Conservation (phyloP, 1,140 invertebrate species). For the Pachypeltis micranthus region DNA sequence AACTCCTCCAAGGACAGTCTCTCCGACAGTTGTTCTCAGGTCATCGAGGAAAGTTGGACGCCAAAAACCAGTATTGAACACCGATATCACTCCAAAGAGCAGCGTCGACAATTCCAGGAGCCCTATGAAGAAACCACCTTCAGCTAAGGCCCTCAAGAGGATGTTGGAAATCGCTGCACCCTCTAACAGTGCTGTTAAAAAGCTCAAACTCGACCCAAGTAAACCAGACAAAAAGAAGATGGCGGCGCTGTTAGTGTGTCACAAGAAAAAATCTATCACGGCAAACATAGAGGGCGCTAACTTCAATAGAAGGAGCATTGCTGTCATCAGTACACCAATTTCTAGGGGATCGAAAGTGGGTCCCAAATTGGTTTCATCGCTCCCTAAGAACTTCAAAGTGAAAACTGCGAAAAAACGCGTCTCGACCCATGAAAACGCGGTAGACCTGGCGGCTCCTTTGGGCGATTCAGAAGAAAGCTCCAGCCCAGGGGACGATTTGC, state of each 20-base stretch:
- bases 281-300: background rate
- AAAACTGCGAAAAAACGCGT: background rate
- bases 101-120: background rate
- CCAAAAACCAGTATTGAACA: background rate
- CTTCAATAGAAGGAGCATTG: background rate
- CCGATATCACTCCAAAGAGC: background rate
- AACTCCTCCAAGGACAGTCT: background rate
- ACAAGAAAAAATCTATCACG: constrained; percentile 11
- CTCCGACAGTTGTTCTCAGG: background rate
- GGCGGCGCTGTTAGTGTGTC: constrained; percentile 10
- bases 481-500: constrained; percentile 5
- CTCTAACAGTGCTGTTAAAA: background rate
- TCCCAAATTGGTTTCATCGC: too few relatives aligned
- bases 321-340: background rate
- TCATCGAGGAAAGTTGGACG: background rate
- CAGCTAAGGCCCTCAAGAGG: background rate
- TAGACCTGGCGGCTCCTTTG: background rate
- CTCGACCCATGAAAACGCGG: background rate
- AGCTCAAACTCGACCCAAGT: background rate
- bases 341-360: too few relatives aligned
- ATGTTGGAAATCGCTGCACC: background rate
- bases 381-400: too few relatives aligned
- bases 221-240: constrained; percentile 15
- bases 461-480: background rate
- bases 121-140: background rate